A percentile compares a stretch with the other conserved stretches of the same genome.
Evolutionary conservation across 1,140 invertebrate species (phyloP).

Genomic region (Drosophila ogumai): DNA sequence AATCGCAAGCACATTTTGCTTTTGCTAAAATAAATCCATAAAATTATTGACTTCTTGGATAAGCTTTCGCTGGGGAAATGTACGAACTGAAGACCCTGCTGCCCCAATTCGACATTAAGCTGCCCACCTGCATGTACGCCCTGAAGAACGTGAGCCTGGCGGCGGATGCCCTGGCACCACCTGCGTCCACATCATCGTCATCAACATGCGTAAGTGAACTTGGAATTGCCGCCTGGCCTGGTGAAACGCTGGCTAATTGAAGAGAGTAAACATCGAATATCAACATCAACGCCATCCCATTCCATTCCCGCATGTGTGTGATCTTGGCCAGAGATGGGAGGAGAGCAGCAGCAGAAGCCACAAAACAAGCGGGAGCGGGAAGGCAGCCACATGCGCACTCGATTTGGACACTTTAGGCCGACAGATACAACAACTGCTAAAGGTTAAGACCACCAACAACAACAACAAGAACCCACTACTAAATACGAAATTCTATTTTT

Average conservation of each 20-base stretch:
- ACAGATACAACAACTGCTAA: slow-evolving; percentile 80
- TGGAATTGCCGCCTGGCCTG: slow-evolving; percentile 18
- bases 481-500: slow-evolving; percentile 62
- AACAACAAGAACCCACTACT: slow-evolving; percentile 41
- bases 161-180: slow-evolving; percentile 23
- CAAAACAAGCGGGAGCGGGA: slow-evolving; percentile 30
- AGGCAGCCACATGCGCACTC: slow-evolving; percentile 70
- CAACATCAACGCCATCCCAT: slow-evolving; percentile 26
- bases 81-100: slow-evolving; percentile 82
- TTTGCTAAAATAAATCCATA: slow-evolving; percentile 14
- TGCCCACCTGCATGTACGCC: slow-evolving; percentile 83
- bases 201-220: slow-evolving; percentile 53
- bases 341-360: slow-evolving; percentile 43
- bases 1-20: slow-evolving; percentile 38
- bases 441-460: slow-evolving; percentile 74
- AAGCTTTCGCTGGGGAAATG: slow-evolving; percentile 53
- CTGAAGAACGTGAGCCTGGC: slow-evolving; percentile 72
- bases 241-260: slow-evolving; percentile 21
- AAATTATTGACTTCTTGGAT: slow-evolving; percentile 7
- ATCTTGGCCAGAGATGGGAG: slow-evolving; percentile 43
- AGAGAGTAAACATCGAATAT: slow-evolving; percentile 17
- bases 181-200: slow-evolving; percentile 28
- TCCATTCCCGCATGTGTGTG: slow-evolving; percentile 43
- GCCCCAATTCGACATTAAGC: slow-evolving; percentile 79
- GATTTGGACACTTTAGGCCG: slow-evolving; percentile 81